Conservation (phyloP, 2,797 vertebrate genomes). For the Enteromius viviparus region DNA sequence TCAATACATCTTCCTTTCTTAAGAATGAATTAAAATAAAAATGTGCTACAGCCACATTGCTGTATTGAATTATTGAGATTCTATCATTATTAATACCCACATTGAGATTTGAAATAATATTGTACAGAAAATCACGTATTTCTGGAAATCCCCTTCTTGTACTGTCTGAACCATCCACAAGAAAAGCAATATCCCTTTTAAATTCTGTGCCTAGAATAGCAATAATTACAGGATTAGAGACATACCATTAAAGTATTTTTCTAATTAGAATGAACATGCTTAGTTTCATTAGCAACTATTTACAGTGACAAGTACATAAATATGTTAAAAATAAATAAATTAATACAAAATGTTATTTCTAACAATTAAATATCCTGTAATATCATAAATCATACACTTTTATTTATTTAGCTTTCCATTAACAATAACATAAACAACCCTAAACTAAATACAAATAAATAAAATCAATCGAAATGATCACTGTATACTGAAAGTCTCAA, state of each 20-base stretch:
- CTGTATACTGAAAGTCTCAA: not conserved
- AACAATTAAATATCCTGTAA: not conserved
- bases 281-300: not conserved
- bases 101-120: constrained; percentile 63
- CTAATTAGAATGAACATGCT: not conserved
- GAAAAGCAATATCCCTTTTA: constrained; percentile 69
- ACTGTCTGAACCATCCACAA: constrained; percentile 72
- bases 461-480: not conserved
- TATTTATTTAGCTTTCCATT: not conserved
- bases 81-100: constrained; percentile 66
- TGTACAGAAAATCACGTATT: constrained; percentile 66
- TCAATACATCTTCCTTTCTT: constrained; percentile 66
- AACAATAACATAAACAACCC: too few species aligned
- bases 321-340: not conserved
- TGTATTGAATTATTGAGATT: constrained; percentile 72
- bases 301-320: not conserved
- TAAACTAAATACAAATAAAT: too few species aligned
- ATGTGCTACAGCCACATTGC: constrained; percentile 64
- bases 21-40: constrained; percentile 73
- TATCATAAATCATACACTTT: not conserved
- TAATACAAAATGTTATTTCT: not conserved
- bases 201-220: constrained; percentile 52
- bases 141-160: constrained; percentile 68
- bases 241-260: constrained; percentile 1
- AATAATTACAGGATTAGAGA: constrained; percentile 37